These are phyloP conservation scores for Plecotus auritus DNA, from an alignment of 2,113 vertebrate species.

Conservation along the genomic window DNA sequence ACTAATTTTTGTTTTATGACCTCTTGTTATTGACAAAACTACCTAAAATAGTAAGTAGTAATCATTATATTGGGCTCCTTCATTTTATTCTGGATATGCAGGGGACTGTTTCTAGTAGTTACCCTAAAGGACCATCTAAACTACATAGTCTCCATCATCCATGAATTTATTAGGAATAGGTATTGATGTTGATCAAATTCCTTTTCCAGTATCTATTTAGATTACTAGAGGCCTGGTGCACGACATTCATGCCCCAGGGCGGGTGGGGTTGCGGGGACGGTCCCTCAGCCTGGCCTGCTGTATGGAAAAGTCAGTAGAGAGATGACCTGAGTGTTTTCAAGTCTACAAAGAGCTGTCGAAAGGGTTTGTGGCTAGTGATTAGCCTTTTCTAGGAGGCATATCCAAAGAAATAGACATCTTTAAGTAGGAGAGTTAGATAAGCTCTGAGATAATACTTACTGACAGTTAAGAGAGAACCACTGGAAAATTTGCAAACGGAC, in stretches of 20 bases:
- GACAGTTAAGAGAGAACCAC: neutral
- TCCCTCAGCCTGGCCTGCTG: too few relatives aligned
- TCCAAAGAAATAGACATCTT: neutral
- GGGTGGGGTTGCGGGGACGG: accelerated
- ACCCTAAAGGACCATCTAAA: neutral
- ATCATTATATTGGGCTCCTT: neutral
- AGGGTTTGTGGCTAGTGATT: neutral
- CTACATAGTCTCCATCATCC: neutral
- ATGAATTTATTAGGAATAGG: neutral
- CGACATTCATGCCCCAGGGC: too few relatives aligned
- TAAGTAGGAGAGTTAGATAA: neutral
- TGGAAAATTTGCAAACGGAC: neutral
- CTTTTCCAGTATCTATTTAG: neutral
- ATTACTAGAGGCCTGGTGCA: neutral
- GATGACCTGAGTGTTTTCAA: neutral
- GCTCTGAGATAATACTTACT: neutral
- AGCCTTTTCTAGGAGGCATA: neutral
- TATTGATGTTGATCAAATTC: neutral
- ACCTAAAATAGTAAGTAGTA: neutral
- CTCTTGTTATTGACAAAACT: neutral
- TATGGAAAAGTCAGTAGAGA: neutral
- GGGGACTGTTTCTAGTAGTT: neutral
- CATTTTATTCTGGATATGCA: neutral
- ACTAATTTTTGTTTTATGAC: neutral
- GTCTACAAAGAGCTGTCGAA: neutral